A percentile compares a stretch with the other conserved stretches of the same genome.
phyloP scores from a whole-genome alignment of 2,888 invertebrate genomes.

The Phaedon cochleariae region DNA sequence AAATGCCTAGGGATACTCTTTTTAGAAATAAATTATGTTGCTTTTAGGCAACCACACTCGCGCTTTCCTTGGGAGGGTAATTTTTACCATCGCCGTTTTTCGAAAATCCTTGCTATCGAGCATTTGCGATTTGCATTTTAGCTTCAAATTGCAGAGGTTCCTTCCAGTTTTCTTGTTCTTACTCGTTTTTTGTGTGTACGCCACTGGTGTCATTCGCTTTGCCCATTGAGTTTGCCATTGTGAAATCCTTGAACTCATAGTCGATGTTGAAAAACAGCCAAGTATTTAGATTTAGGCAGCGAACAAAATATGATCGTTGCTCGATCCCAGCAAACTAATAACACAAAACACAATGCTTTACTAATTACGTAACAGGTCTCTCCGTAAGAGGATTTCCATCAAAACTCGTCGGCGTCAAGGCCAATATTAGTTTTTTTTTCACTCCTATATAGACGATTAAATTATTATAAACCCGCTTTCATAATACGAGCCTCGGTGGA shows the following conservation, averaged over 20 bases:
- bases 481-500: not conserved
- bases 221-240: no score
- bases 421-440: not conserved
- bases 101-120: no score
- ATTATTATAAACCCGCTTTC: not conserved
- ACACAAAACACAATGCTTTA: not conserved
- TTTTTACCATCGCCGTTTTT: no score
- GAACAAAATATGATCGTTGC: not conserved
- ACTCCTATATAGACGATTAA: not conserved
- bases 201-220: not conserved
- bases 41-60: no score
- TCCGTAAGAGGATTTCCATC: not conserved
- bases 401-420: not conserved
- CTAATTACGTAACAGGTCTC: conserved; percentile 2
- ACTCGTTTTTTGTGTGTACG: no score
- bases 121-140: no score
- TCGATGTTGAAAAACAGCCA: not conserved
- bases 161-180: no score
- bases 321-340: no score
- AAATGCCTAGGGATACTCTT: no score
- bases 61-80: no score
- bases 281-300: not conserved
- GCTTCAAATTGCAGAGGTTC: no score
- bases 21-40: no score
- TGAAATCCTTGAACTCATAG: not conserved